These are phyloP conservation scores for Habroteleia sp. DNA, from an alignment of 2,888 invertebrate genomes.

Conservation along the genomic window DNA sequence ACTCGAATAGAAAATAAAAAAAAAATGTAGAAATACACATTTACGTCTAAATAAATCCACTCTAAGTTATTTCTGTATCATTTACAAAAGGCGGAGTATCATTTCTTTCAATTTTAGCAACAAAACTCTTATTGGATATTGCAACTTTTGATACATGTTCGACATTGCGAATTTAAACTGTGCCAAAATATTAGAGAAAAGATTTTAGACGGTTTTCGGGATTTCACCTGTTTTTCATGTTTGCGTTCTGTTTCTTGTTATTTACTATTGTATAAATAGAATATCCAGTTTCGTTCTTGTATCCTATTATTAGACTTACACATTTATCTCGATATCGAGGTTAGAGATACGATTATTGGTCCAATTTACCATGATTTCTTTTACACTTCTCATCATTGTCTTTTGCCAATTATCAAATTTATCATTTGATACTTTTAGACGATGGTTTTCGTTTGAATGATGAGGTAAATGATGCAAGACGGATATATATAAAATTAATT, in stretches of 20 bases:
- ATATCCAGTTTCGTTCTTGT: conserved; percentile 70
- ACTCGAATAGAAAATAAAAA: neutral
- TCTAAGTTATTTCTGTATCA: conserved; percentile 31
- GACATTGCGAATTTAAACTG: conserved; percentile 43
- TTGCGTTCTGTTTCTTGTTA: conserved; percentile 60
- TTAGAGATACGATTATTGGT: conserved; percentile 54
- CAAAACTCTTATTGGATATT: neutral
- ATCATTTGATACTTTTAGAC: conserved; percentile 20
- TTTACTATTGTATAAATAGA: conserved; percentile 71
- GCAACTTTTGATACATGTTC: conserved; percentile 43
- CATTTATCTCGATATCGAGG: conserved; percentile 67
- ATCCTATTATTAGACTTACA: conserved; percentile 73
- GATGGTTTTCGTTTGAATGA: too few relatives aligned
- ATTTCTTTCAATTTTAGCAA: conserved; percentile 5
- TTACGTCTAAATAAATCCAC: conserved; percentile 36
- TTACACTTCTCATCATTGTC: neutral
- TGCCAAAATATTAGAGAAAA: conserved; percentile 15
- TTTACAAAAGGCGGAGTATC: conserved; percentile 31
- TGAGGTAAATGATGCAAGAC: too few relatives aligned
- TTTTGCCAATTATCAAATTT: neutral
- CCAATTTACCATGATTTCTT: conserved; percentile 36
- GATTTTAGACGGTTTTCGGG: conserved; percentile 57
- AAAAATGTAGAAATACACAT: conserved; percentile 31
- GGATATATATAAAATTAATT: neutral
- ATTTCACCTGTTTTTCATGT: conserved; percentile 59